A percentile compares a stretch with the other conserved stretches of the same genome.
These are phyloP conservation scores for Oncopodura yosiiana DNA, from an alignment of 1,140 invertebrate genomes.

Conservation along the genomic window DNA sequence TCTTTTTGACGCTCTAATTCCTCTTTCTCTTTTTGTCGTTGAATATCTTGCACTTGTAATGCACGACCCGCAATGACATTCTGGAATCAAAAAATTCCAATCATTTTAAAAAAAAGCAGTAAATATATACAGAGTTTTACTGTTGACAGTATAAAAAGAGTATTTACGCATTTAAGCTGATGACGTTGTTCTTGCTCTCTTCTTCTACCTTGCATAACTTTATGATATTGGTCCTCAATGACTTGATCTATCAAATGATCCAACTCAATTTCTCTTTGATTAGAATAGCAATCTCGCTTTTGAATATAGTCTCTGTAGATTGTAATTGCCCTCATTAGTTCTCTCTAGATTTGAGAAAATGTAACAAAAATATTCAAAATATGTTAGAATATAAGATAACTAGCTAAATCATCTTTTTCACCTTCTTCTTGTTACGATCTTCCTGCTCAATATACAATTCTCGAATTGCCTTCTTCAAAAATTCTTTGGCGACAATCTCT, in stretches of 20 bases:
- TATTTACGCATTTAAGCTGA: slow-evolving; percentile 9
- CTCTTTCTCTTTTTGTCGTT: slow-evolving; percentile 12
- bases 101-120: neutral
- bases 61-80: slow-evolving; percentile 20
- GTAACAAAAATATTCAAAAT: neutral
- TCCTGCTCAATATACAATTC: slow-evolving; percentile 26
- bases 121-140: too few species aligned
- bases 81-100: slow-evolving; percentile 8
- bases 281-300: slow-evolving; percentile 22
- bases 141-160: too few species aligned
- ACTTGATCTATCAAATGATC: slow-evolving; percentile 27
- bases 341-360: slow-evolving; percentile 10
- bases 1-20: slow-evolving; percentile 16
- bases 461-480: slow-evolving; percentile 30
- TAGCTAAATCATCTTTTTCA: neutral
- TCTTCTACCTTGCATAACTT: slow-evolving; percentile 15
- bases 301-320: slow-evolving; percentile 26
- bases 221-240: slow-evolving; percentile 29
- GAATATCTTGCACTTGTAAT: slow-evolving; percentile 24
- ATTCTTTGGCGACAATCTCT: slow-evolving; percentile 30
- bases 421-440: slow-evolving; percentile 28
- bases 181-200: slow-evolving; percentile 18
- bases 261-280: slow-evolving; percentile 16
- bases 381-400: neutral
- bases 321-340: slow-evolving; percentile 26